A percentile compares a stretch with the other conserved stretches of the same genome.
Evolutionary conservation across 2,888 invertebrate species (phyloP).

Genomic region (Scaptomyza polygonia): DNA sequence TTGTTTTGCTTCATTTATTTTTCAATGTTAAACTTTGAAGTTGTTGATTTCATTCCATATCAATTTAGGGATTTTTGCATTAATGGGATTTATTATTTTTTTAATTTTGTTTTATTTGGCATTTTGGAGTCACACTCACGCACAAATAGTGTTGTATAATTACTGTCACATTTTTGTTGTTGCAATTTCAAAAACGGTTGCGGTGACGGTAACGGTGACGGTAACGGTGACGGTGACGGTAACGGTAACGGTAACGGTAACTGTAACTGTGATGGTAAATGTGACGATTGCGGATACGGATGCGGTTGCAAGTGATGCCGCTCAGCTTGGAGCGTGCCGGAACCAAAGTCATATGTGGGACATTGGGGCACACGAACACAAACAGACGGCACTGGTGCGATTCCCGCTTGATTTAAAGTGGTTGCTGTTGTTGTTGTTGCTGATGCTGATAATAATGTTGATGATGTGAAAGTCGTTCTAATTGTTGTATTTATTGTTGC

Average conservation of each 20-base stretch:
- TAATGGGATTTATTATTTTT: neutral
- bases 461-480: slow-evolving; percentile 79
- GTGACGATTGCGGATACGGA: slow-evolving; percentile 53
- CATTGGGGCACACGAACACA: slow-evolving; percentile 85
- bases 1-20: slow-evolving; percentile 24
- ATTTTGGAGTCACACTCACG: slow-evolving; percentile 84
- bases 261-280: slow-evolving; percentile 67
- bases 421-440: slow-evolving; percentile 72
- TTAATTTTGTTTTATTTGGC: neutral
- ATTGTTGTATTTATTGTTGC: slow-evolving; percentile 66
- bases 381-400: slow-evolving; percentile 84
- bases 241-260: slow-evolving; percentile 35
- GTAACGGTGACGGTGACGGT: slow-evolving; percentile 68
- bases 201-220: slow-evolving; percentile 42
- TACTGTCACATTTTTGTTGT: slow-evolving; percentile 83
- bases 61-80: neutral
- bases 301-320: slow-evolving; percentile 68
- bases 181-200: slow-evolving; percentile 83
- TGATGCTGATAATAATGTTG: slow-evolving; percentile 75
- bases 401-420: slow-evolving; percentile 69
- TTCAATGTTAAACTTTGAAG: slow-evolving; percentile 19
- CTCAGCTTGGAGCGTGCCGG: slow-evolving; percentile 74
- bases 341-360: slow-evolving; percentile 83
- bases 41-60: slow-evolving; percentile 27
- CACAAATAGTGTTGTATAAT: slow-evolving; percentile 85